phyloP scores from a whole-genome alignment of 2,888 invertebrate species.

The Axea sp. region DNA sequence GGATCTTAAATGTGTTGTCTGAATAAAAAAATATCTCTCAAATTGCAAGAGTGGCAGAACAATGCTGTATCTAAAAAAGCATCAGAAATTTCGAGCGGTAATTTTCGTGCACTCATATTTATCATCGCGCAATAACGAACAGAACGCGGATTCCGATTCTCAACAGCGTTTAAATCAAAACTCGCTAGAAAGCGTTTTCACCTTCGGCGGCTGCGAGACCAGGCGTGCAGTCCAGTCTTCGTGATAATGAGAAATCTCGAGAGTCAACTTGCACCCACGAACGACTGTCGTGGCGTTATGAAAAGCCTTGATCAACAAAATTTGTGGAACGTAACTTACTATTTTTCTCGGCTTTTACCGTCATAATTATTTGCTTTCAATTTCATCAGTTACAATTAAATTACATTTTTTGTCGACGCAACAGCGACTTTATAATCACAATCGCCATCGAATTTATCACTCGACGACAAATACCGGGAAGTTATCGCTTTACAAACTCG shows the following conservation, averaged over 20 bases:
- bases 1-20: no score
- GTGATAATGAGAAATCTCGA: constrained; percentile 57
- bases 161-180: constrained; percentile 50
- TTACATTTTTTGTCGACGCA: no score
- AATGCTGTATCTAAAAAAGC: no score
- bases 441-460: no score
- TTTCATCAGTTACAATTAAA: constrained; percentile 20
- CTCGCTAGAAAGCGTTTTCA: constrained; percentile 64
- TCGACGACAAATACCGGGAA: no score
- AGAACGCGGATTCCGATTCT: constrained; percentile 31
- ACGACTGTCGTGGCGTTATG: constrained; percentile 28
- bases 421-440: no score
- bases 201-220: constrained; percentile 50
- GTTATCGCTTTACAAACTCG: no score
- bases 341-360: constrained; percentile 7
- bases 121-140: no score
- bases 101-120: no score
- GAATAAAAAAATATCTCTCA: no score
- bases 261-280: constrained; percentile 35
- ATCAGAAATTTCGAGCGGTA: no score
- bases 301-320: constrained; percentile 28
- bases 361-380: constrained; percentile 18
- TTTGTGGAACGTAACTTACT: constrained; percentile 34
- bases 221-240: constrained; percentile 32
- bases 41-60: no score